Evolutionary conservation across 2,888 invertebrate species (phyloP).

Genomic region (Lobophora halterata): DNA sequence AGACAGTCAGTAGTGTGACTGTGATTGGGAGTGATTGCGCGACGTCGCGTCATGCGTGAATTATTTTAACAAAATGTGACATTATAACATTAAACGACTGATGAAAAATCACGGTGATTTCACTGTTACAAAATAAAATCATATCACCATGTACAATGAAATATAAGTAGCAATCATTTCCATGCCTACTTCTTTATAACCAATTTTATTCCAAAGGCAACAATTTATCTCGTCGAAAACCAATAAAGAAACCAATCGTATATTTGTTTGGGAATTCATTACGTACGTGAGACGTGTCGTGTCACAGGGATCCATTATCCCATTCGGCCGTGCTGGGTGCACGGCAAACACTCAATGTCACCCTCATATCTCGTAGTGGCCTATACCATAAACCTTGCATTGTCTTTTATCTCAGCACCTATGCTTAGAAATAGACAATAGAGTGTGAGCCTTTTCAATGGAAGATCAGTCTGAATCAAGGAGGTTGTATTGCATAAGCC

Average conservation of each 20-base stretch:
- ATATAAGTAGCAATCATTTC: too few species aligned
- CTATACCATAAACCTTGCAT: slow-evolving; percentile 14
- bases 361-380: slow-evolving; percentile 30
- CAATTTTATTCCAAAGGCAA: slow-evolving; percentile 17
- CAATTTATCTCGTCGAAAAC: slow-evolving; percentile 20
- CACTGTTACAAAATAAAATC: too few species aligned
- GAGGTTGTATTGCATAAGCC: neutral
- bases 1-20: too few species aligned
- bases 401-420: slow-evolving; percentile 1
- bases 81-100: too few species aligned
- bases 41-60: too few species aligned
- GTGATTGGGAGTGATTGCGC: too few species aligned
- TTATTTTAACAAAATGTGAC: too few species aligned
- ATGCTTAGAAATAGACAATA: neutral
- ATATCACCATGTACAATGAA: too few species aligned
- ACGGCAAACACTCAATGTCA: slow-evolving; percentile 64
- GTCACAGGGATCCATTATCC: slow-evolving; percentile 63
- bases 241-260: slow-evolving; percentile 42
- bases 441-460: slow-evolving; percentile 12
- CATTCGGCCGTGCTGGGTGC: slow-evolving; percentile 58
- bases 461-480: slow-evolving; percentile 13
- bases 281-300: slow-evolving; percentile 42
- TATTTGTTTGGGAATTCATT: slow-evolving; percentile 60
- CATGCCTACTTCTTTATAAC: slow-evolving; percentile 11
- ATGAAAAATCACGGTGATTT: too few species aligned